Conservation (phyloP, 2,888 invertebrate species). For the Cecidostiba fungosa region DNA sequence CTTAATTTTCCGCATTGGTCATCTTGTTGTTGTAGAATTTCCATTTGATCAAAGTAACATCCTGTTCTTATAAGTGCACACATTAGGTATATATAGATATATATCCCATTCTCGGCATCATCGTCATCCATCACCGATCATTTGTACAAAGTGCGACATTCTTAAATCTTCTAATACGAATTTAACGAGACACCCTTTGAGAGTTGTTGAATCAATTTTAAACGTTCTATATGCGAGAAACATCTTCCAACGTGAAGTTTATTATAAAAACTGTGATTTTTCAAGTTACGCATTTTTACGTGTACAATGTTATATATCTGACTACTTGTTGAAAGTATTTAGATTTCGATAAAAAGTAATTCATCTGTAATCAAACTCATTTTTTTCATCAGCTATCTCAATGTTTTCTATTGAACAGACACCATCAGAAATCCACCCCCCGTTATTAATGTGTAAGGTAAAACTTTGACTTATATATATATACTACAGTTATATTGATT, state of each 20-base stretch:
- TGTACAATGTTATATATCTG: constrained; percentile 25
- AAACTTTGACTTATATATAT: constrained; percentile 9
- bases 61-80: constrained; percentile 33
- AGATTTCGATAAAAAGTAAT: constrained; percentile 1
- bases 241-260: background rate
- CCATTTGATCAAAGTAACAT: constrained; percentile 21
- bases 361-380: constrained; percentile 31
- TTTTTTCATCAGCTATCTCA: constrained; percentile 25
- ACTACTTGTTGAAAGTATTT: constrained; percentile 13
- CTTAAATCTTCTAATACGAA: constrained; percentile 23
- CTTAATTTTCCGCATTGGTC: constrained; percentile 15
- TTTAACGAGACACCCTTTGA: background rate
- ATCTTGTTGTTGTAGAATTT: constrained; percentile 50
- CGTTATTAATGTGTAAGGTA: constrained; percentile 23
- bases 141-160: constrained; percentile 36
- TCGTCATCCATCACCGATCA: constrained; percentile 34
- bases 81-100: background rate
- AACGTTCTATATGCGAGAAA: background rate
- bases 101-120: constrained; percentile 27
- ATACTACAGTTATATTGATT: background rate
- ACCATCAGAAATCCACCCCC: background rate
- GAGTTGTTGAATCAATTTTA: background rate
- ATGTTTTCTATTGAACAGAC: constrained; percentile 30
- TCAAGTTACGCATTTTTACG: background rate
- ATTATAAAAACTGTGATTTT: constrained; percentile 29